A percentile compares a stretch with the other conserved stretches of the same genome.
Conservation (phyloP, 2,113 vertebrate genomes). For the Falco punctatus region DNA sequence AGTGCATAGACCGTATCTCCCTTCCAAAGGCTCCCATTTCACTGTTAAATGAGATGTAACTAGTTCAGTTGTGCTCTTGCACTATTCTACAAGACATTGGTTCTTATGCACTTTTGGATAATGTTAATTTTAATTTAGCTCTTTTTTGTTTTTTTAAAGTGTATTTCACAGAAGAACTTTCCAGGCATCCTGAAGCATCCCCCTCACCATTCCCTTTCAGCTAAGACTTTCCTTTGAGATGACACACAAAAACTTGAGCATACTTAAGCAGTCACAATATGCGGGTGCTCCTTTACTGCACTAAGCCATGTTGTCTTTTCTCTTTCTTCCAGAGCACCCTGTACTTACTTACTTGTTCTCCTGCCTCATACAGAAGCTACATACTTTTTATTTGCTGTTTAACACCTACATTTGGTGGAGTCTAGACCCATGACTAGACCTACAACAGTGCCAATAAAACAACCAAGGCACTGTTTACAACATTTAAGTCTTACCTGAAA, state of each 20-base stretch:
- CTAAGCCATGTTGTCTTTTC: background rate
- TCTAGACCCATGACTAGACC: background rate
- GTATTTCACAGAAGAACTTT: background rate
- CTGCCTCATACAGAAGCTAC: background rate
- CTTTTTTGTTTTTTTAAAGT: background rate
- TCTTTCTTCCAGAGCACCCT: background rate
- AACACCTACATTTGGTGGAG: background rate
- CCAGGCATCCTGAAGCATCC: background rate
- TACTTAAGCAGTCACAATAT: background rate
- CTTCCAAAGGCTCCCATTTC: background rate
- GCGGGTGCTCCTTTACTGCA: background rate
- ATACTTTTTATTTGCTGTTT: background rate
- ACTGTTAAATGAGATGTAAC: background rate
- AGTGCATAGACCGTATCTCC: background rate
- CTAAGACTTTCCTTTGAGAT: background rate
- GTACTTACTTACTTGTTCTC: background rate
- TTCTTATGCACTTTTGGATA: background rate
- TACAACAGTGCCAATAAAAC: background rate
- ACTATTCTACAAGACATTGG: background rate
- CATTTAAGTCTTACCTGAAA: background rate
- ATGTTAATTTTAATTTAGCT: background rate
- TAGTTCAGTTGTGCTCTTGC: background rate
- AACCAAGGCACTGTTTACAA: background rate
- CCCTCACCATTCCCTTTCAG: background rate
- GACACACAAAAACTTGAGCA: background rate